These are phyloP conservation scores for Amphiprion percula DNA, from an alignment of 2,113 vertebrate species.

Conservation along the genomic window DNA sequence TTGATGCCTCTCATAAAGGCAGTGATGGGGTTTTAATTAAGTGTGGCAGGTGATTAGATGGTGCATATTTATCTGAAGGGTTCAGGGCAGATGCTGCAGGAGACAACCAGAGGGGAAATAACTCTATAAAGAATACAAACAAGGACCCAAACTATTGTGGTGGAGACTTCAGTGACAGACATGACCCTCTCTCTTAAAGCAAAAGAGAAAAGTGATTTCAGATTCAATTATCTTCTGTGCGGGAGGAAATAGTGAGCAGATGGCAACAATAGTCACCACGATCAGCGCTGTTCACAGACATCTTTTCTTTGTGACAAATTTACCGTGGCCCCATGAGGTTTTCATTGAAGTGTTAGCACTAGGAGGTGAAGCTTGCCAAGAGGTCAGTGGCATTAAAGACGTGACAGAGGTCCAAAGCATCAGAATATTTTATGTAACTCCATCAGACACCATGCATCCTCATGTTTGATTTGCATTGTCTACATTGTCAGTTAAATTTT, in stretches of 20 bases:
- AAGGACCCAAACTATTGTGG: conserved; percentile 87
- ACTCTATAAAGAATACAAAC: conserved; percentile 89
- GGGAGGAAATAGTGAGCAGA: conserved; percentile 87
- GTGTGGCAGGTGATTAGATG: conserved; percentile 93
- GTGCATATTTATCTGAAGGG: conserved; percentile 85
- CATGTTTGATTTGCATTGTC: conserved; percentile 25
- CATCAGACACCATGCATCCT: conserved; percentile 21
- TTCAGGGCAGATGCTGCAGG: conserved; percentile 92
- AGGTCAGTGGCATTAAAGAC: conserved; percentile 80
- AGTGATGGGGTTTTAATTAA: conserved; percentile 93
- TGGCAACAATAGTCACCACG: conserved; percentile 90
- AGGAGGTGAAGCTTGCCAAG: conserved; percentile 77
- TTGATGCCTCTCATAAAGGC: conserved; percentile 87
- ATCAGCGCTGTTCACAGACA: conserved; percentile 85
- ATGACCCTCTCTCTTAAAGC: conserved; percentile 58
- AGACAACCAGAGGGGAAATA: conserved; percentile 81
- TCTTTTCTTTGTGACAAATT: conserved; percentile 91
- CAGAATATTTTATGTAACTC: conserved; percentile 51
- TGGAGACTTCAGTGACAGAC: conserved; percentile 65
- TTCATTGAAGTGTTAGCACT: conserved; percentile 88
- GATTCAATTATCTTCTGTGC: conserved; percentile 91
- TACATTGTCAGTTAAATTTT: conserved; percentile 33
- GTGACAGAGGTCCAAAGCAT: conserved; percentile 38
- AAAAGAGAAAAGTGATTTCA: conserved; percentile 89
- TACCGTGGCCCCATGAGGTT: conserved; percentile 89